phyloP scores from a whole-genome alignment of 2,888 invertebrate species.

The Piscicola geometra region DNA sequence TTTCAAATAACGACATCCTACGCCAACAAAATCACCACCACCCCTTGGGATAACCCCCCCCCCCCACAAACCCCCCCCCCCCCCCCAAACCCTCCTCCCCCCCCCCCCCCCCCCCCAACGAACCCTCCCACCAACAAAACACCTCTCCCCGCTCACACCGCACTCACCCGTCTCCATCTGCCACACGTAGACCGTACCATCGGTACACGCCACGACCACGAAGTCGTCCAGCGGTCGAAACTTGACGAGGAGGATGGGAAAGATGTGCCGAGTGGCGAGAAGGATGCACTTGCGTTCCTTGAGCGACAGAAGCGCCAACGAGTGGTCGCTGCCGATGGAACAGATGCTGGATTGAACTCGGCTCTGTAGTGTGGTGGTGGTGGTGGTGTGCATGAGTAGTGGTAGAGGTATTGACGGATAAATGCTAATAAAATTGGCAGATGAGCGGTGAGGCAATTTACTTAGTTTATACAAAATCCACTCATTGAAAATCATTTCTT shows the following conservation, averaged over 20 bases:
- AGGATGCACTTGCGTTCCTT: slow-evolving; percentile 90
- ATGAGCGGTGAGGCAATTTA: no score
- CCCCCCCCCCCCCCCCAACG: no score
- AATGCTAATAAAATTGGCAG: no score
- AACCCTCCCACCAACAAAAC: no score
- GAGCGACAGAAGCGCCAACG: slow-evolving; percentile 85
- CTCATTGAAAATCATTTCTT: no score
- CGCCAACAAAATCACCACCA: no score
- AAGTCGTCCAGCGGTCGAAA: slow-evolving; percentile 97
- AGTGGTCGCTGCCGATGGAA: slow-evolving; percentile 94
- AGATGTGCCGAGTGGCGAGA: slow-evolving; percentile 85
- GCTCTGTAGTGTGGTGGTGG: slow-evolving; percentile 61
- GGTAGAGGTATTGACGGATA: background rate
- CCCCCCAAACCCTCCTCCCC: no score
- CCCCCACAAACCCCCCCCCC: no score
- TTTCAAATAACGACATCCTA: no score
- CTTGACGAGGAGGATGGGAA: slow-evolving; percentile 89
- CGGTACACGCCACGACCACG: slow-evolving; percentile 91
- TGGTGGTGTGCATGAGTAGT: background rate
- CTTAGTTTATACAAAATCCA: no score
- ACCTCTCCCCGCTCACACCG: background rate
- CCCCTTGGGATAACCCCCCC: background rate
- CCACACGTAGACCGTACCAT: slow-evolving; percentile 98
- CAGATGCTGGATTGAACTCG: slow-evolving; percentile 90
- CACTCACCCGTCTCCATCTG: slow-evolving; percentile 87